These are phyloP conservation scores for Leptopterna dolabrata DNA, from an alignment of 2,888 invertebrate species.

Conservation along the genomic window DNA sequence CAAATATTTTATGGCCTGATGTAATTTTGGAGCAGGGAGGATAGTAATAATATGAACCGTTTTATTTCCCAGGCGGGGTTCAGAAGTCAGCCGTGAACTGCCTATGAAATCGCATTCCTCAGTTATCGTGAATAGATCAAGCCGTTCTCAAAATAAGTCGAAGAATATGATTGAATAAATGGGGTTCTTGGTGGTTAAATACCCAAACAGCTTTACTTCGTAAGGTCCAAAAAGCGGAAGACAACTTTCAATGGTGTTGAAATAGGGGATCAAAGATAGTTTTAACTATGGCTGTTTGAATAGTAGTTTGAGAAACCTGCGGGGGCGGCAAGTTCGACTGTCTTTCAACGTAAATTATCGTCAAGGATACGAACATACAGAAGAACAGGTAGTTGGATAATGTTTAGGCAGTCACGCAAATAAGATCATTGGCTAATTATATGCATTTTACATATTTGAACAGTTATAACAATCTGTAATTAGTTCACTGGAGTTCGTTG, in stretches of 20 bases:
- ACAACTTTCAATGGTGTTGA: not conserved
- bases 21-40: not conserved
- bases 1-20: not conserved
- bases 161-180: not conserved
- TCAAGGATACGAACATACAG: no score
- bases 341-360: no score
- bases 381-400: no score
- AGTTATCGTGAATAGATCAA: not conserved
- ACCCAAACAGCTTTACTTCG: not conserved
- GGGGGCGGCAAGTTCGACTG: no score
- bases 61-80: not conserved
- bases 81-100: not conserved
- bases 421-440: no score
- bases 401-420: no score
- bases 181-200: not conserved
- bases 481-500: no score
- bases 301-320: no score
- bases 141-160: not conserved
- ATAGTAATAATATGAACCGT: not conserved
- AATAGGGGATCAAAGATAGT: not conserved
- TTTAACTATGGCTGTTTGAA: not conserved
- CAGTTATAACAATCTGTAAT: no score
- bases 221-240: not conserved
- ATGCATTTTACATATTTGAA: no score
- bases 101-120: not conserved